phyloP scores from a whole-genome alignment of 2,797 vertebrate species.

The Cottoperca gobio region DNA sequence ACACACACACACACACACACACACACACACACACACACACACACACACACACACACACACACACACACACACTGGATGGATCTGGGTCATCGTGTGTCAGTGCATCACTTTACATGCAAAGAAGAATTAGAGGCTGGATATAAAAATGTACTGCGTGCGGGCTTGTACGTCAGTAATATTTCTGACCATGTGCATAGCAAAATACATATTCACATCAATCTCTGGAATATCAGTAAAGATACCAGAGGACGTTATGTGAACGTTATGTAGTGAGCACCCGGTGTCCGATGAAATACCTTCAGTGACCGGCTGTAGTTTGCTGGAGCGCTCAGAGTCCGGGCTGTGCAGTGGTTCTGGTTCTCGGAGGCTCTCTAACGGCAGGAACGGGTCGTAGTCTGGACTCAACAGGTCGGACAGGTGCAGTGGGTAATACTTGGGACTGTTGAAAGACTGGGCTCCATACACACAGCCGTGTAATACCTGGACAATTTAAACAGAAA shows the following conservation, averaged over 20 bases:
- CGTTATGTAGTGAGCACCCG: not conserved
- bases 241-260: not conserved
- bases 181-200: not conserved
- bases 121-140: not conserved
- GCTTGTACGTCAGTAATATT: not conserved
- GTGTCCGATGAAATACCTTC: slow-evolving; percentile 85
- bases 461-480: slow-evolving; percentile 98
- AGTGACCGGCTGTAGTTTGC: slow-evolving; percentile 96
- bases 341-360: slow-evolving; percentile 98
- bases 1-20: slow-evolving; percentile 23
- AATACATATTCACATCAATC: not conserved
- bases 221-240: not conserved
- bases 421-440: slow-evolving; percentile 94
- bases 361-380: slow-evolving; percentile 93
- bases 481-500: slow-evolving; percentile 75
- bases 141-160: not conserved
- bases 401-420: slow-evolving; percentile 94
- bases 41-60: not conserved
- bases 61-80: slow-evolving; percentile 1
- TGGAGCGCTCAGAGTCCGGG: slow-evolving; percentile 96
- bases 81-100: slow-evolving; percentile 18
- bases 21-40: not conserved
- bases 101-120: not conserved
- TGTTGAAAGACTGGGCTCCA: slow-evolving; percentile 96
- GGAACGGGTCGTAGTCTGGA: slow-evolving; percentile 95